Conservation (phyloP, 2,113 vertebrate genomes). For the Coptodon rendalli region DNA sequence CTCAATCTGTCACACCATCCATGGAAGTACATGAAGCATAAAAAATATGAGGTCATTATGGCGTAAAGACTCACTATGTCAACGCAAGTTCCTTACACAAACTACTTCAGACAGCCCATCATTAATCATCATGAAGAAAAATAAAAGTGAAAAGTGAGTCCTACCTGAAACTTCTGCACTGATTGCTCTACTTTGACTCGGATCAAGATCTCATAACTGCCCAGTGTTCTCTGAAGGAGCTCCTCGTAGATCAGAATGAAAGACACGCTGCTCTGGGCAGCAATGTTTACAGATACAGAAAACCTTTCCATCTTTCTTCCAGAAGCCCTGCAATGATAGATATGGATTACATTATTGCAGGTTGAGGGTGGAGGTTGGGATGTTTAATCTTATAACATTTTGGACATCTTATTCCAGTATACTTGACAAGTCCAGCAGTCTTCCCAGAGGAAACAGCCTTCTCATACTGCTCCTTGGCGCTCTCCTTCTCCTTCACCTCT, state of each 20-base stretch:
- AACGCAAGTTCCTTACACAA: background rate
- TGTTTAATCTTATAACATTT: background rate
- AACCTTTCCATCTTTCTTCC: constrained; percentile 91
- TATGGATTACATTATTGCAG: background rate
- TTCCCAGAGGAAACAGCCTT: constrained; percentile 82
- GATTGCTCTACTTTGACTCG: constrained; percentile 84
- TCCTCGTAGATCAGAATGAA: constrained; percentile 87
- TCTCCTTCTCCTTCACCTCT: constrained; percentile 85
- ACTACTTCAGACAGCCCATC: background rate
- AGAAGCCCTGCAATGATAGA: constrained; percentile 52
- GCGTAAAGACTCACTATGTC: background rate
- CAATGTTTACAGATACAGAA: constrained; percentile 82
- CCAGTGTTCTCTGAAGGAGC: constrained; percentile 79
- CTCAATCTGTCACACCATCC: constrained; percentile 70
- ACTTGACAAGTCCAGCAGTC: constrained; percentile 86
- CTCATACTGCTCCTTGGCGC: constrained; percentile 85
- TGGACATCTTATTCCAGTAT: constrained; percentile 4
- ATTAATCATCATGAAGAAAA: constrained; percentile 2
- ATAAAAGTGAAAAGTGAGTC: background rate
- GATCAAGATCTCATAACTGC: constrained; percentile 82
- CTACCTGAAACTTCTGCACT: constrained; percentile 70
- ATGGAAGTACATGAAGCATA: background rate
- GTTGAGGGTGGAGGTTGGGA: background rate
- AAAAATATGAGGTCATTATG: background rate
- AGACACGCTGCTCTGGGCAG: constrained; percentile 74